Conservation (phyloP, 2,797 vertebrate genomes). For the Chiroxiphia lanceolata region DNA sequence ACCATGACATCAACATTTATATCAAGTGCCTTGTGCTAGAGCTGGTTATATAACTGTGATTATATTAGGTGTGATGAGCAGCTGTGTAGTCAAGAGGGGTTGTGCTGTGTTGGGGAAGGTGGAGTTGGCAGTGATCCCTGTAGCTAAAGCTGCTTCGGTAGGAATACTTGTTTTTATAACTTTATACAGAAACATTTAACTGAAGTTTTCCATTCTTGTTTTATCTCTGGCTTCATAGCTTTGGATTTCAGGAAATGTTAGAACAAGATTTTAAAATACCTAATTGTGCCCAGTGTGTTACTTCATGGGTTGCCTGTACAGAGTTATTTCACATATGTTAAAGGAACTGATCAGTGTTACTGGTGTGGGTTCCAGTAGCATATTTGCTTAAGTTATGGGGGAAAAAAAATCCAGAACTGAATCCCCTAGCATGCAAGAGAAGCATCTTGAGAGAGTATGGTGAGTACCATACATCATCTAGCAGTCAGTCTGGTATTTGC, state of each 20-base stretch:
- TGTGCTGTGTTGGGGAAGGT: neutral
- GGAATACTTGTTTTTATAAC: neutral
- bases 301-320: neutral
- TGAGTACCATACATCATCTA: neutral
- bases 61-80: conserved; percentile 48
- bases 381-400: neutral
- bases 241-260: neutral
- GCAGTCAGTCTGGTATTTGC: neutral
- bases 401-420: neutral
- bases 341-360: neutral
- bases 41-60: conserved; percentile 33
- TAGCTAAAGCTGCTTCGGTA: neutral
- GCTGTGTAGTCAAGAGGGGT: neutral
- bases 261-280: neutral
- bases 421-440: neutral
- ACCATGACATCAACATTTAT: conserved; percentile 42
- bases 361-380: neutral
- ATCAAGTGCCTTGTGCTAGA: conserved; percentile 27
- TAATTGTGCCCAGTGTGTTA: neutral
- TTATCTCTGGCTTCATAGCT: neutral
- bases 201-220: neutral
- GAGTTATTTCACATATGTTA: neutral
- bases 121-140: neutral
- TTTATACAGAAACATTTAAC: neutral
- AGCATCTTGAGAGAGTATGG: neutral